Conservation (phyloP, 2,797 vertebrate species). For the Ceryle rudis region DNA sequence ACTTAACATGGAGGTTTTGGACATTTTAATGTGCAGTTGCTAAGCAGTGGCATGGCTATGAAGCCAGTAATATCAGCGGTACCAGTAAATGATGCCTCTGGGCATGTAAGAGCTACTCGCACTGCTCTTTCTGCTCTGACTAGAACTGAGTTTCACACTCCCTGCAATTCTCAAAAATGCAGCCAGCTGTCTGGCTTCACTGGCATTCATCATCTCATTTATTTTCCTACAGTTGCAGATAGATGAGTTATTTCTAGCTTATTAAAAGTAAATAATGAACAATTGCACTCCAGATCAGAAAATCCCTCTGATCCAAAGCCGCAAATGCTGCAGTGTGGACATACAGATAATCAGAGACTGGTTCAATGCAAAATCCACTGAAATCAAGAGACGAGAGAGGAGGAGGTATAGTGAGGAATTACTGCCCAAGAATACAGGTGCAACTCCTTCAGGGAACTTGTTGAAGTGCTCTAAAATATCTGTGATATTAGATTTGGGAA, state of each 20-base stretch:
- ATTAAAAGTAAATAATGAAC: neutral
- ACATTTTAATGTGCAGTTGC: constrained; percentile 1
- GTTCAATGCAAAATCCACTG: neutral
- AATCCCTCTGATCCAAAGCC: neutral
- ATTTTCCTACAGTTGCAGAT: neutral
- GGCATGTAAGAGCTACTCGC: neutral
- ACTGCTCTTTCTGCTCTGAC: neutral
- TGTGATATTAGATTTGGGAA: neutral
- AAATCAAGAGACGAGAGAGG: neutral
- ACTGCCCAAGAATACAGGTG: neutral
- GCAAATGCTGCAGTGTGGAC: neutral
- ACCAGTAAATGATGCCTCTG: neutral
- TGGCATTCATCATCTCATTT: neutral
- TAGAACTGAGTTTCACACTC: neutral
- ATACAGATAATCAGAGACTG: neutral
- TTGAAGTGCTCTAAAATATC: neutral
- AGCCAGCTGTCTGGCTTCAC: neutral
- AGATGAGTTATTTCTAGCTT: neutral
- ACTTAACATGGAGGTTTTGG: neutral
- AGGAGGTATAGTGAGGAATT: neutral
- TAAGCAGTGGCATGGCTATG: neutral
- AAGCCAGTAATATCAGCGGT: neutral
- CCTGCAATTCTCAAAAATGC: neutral
- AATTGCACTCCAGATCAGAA: neutral
- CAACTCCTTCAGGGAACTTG: neutral